phyloP scores from a whole-genome alignment of 2,888 invertebrate species.

The Cinara cedri region DNA sequence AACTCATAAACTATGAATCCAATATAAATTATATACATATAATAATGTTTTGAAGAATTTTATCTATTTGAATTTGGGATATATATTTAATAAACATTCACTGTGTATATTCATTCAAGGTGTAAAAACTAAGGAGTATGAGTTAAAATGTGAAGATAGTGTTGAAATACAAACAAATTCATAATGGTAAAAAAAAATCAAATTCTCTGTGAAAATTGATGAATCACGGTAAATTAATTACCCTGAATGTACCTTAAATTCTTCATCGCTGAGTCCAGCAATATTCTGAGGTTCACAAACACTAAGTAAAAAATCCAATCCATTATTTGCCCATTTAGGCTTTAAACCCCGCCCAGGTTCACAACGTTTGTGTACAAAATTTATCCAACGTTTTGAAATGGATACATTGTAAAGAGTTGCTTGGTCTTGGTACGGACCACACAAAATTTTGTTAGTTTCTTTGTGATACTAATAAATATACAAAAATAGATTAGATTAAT shows the following conservation, averaged over 20 bases:
- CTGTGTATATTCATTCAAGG: no score
- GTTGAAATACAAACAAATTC: no score
- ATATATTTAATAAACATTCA: no score
- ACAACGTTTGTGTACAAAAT: slow-evolving; percentile 82
- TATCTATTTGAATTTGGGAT: no score
- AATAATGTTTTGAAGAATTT: no score
- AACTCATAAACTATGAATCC: no score
- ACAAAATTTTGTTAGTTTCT: slow-evolving; percentile 71
- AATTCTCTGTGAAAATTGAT: no score
- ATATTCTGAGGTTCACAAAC: slow-evolving; percentile 86
- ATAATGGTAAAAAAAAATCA: no score
- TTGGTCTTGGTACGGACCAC: slow-evolving; percentile 61
- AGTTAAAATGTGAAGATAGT: no score
- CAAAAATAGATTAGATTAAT: not conserved
- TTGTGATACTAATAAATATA: slow-evolving; percentile 62
- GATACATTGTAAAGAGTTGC: slow-evolving; percentile 70
- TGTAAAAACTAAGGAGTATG: no score
- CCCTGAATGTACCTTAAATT: slow-evolving; percentile 77
- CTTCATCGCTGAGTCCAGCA: slow-evolving; percentile 74
- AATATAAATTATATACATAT: no score
- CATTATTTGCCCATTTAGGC: slow-evolving; percentile 88
- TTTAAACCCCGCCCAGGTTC: slow-evolving; percentile 81
- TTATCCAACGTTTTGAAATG: slow-evolving; percentile 87
- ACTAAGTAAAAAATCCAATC: slow-evolving; percentile 83
- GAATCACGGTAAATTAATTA: no score